phyloP scores from a whole-genome alignment of 1,140 invertebrate species.

The Neodiprion pinetum region DNA sequence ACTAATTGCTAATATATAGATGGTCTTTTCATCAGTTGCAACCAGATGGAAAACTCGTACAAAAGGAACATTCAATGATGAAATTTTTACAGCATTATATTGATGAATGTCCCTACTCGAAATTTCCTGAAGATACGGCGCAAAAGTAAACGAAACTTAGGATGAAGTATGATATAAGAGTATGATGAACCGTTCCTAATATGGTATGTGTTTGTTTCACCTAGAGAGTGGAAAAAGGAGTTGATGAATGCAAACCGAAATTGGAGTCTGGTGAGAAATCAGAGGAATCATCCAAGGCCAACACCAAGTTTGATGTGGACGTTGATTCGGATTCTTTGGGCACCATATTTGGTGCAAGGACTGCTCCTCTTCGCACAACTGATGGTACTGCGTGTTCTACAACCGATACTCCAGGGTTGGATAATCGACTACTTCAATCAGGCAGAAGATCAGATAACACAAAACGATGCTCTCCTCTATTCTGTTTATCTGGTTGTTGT shows the following conservation, averaged over 20 bases:
- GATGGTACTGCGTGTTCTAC: slow-evolving; percentile 45
- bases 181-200: not conserved
- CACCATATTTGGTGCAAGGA: slow-evolving; percentile 54
- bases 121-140: no score
- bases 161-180: no score
- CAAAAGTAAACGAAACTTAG: no score
- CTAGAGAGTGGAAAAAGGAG: slow-evolving; percentile 62
- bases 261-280: slow-evolving; percentile 54
- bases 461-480: slow-evolving; percentile 49
- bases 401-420: slow-evolving; percentile 62
- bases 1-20: no score
- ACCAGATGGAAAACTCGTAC: no score
- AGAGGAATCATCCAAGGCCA: slow-evolving; percentile 45
- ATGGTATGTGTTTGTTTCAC: not conserved
- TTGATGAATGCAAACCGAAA: slow-evolving; percentile 48
- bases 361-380: slow-evolving; percentile 50
- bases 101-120: no score
- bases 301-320: slow-evolving; percentile 57
- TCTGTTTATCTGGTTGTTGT: slow-evolving; percentile 48
- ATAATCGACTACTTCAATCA: slow-evolving; percentile 64
- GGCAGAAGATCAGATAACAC: slow-evolving; percentile 28
- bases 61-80: no score
- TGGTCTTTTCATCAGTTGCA: no score
- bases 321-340: slow-evolving; percentile 57
- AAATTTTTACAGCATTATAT: no score